phyloP scores from a whole-genome alignment of 2,113 vertebrate genomes.

The Onychostoma macrolepis region DNA sequence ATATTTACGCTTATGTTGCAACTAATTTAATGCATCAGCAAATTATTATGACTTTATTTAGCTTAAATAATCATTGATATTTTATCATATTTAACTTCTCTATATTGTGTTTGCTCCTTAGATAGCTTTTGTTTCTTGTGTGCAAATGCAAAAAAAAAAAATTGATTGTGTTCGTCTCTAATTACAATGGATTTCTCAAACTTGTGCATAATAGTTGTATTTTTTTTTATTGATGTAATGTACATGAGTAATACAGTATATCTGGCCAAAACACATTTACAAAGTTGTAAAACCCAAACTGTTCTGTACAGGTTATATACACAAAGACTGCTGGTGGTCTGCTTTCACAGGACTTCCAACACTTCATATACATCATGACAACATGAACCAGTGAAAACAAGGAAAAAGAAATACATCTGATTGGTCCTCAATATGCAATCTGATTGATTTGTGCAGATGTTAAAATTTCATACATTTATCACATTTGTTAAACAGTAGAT shows the following conservation, averaged over 20 bases:
- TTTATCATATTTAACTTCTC: too few species aligned
- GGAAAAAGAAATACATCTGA: neutral
- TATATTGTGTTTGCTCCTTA: too few species aligned
- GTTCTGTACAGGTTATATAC: constrained; percentile 49
- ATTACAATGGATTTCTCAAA: neutral
- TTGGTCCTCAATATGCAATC: neutral
- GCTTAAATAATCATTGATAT: too few species aligned
- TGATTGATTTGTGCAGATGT: neutral
- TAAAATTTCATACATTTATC: constrained; percentile 2
- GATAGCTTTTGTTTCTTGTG: too few species aligned
- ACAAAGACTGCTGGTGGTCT: constrained; percentile 13
- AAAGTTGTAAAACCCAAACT: constrained; percentile 21
- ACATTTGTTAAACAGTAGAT: constrained; percentile 9
- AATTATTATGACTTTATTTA: too few species aligned
- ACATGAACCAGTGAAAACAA: neutral
- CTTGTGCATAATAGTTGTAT: neutral
- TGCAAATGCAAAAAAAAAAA: too few species aligned
- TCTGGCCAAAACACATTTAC: constrained; percentile 37
- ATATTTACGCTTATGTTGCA: neutral
- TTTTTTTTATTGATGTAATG: constrained; percentile 3
- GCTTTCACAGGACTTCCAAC: neutral
- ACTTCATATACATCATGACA: neutral
- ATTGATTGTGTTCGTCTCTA: neutral
- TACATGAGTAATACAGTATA: constrained; percentile 23
- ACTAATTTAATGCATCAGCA: neutral